phyloP scores from a whole-genome alignment of 2,888 invertebrate species.

The Colostygia pectinataria region DNA sequence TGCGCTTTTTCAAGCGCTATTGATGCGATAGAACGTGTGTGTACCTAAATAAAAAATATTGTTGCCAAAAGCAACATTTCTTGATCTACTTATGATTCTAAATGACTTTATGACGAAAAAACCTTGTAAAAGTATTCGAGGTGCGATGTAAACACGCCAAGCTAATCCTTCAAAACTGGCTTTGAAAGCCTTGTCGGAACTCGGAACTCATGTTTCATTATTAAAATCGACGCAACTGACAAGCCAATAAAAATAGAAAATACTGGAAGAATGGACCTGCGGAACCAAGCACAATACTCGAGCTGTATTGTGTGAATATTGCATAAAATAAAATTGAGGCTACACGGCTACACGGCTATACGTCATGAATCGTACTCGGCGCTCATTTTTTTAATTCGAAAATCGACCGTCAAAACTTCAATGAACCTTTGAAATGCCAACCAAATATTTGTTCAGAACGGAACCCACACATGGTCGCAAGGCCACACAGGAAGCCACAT shows the following conservation, averaged over 20 bases:
- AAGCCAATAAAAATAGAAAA: slow-evolving; percentile 61
- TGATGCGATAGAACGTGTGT: no score
- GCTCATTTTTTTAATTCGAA: slow-evolving; percentile 61
- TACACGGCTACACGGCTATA: slow-evolving; percentile 23
- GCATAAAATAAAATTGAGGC: slow-evolving; percentile 20
- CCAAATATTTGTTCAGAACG: slow-evolving; percentile 70
- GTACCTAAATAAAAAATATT: no score
- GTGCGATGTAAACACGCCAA: slow-evolving; percentile 26
- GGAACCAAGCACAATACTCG: slow-evolving; percentile 52
- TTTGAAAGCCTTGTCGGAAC: slow-evolving; percentile 54
- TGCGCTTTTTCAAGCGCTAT: no score
- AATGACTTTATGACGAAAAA: neutral
- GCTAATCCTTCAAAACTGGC: slow-evolving; percentile 52
- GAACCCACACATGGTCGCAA: slow-evolving; percentile 67
- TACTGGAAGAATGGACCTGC: slow-evolving; percentile 56
- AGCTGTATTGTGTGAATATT: slow-evolving; percentile 50
- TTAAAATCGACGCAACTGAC: slow-evolving; percentile 67
- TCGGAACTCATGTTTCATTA: slow-evolving; percentile 72
- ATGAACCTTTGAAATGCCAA: slow-evolving; percentile 71
- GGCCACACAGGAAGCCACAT: slow-evolving; percentile 71
- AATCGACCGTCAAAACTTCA: slow-evolving; percentile 68
- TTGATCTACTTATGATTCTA: no score
- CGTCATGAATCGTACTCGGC: slow-evolving; percentile 46
- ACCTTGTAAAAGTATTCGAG: slow-evolving; percentile 10
- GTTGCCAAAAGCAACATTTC: no score